A percentile compares a stretch with the other conserved stretches of the same genome.
Evolutionary conservation across 2,797 vertebrate genomes (phyloP).

Genomic region (Antennarius maculatus): DNA sequence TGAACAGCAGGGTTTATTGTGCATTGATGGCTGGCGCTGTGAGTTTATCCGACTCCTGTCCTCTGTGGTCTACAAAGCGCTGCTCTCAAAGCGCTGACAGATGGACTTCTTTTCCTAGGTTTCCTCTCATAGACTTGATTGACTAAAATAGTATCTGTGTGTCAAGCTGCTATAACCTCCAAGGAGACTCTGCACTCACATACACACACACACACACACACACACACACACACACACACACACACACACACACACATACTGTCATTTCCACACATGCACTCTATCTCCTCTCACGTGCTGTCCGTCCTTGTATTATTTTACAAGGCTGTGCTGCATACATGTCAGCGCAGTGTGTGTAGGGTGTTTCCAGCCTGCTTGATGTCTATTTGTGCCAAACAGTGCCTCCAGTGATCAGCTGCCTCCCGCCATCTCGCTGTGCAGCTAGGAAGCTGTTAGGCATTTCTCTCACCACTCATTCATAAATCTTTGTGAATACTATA

Average conservation of each 20-base stretch:
- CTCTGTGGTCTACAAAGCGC: conserved; percentile 68
- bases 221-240: too few species aligned
- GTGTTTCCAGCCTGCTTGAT: conserved; percentile 47
- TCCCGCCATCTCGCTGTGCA: conserved; percentile 71
- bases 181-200: conserved; percentile 28
- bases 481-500: conserved; percentile 79
- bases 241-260: too few species aligned
- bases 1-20: conserved; percentile 71
- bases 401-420: conserved; percentile 66
- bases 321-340: conserved; percentile 30
- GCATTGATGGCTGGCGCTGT: conserved; percentile 56
- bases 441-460: conserved; percentile 79
- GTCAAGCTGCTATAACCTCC: conserved; percentile 37
- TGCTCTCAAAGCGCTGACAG: conserved; percentile 66
- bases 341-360: conserved; percentile 36
- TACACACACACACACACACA: conserved; percentile 10
- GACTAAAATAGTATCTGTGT: conserved; percentile 67
- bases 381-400: conserved; percentile 57
- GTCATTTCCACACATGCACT: neutral
- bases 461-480: conserved; percentile 79
- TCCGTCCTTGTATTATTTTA: conserved; percentile 44
- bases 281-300: conserved; percentile 41
- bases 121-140: conserved; percentile 64
- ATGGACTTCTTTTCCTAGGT: conserved; percentile 59
- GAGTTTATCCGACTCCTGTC: conserved; percentile 73